Evolutionary conservation across 2,888 invertebrate species (phyloP), one percentile per base, ranked within the genome.

Genomic region (Cantharis rustica): DNA sequence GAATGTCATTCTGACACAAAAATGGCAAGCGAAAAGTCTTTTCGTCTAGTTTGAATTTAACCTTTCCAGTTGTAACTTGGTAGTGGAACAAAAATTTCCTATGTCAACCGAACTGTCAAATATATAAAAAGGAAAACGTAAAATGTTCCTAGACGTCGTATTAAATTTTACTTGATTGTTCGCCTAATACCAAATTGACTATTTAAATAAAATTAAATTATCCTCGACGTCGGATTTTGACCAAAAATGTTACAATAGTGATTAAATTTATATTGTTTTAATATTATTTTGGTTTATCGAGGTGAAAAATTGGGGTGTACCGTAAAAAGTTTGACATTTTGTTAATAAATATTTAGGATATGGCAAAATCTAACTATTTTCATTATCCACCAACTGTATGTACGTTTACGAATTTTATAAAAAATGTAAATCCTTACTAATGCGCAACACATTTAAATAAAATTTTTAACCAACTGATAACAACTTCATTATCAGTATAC

Each of bases 391-490:
- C n/a, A 47, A 47, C 47, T 47, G n/a, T n/a, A n/a, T n/a, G n/a
- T 47, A 47, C 47, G 47, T 47, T 47, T n/a, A 47, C 47, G 7
- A 47, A 47, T 47, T 47, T 47, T n/a, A 47, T 47, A 47, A 47
- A 7, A 47, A 47, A 47, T 47, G 47, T 47, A 47, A 47, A 47
- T 47, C 47, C 47, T 1, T 47, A 7, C n/a, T 47, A 47, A 47
- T 47, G n/a, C 47, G 47, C 47, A 47, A 47, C 47, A 47, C n/a
- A 47, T 47, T 47, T 47, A 47, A 47, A n/a, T 10, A 26, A 23
- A 62, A 10, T 20, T 23, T 17, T 71, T 63, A 73, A 68, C 31
- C 69, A 61, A 9, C 76, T 76, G 76, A 76, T 76, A 76, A 72
- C 16, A 69, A 69, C 71, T 76, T 76, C 47, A 47, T 47, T 47